Conservation (phyloP, 2,888 invertebrate species). For the Imbricaverruca yamaguchii region DNA sequence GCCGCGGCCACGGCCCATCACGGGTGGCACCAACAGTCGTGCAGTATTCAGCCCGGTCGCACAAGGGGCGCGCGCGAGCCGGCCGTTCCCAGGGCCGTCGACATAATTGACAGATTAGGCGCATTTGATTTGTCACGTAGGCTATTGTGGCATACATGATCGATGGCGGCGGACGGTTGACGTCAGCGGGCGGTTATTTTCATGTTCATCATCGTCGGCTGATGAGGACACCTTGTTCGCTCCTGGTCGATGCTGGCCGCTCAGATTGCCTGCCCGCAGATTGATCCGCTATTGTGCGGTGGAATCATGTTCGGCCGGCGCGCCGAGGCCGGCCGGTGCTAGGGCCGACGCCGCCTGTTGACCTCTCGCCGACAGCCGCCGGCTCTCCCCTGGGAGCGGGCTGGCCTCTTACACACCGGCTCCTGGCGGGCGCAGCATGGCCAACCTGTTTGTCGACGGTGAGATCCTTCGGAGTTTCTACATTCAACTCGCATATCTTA, state of each 20-base stretch:
- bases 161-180: not conserved
- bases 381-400: no score
- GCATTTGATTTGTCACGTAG: not conserved
- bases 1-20: not conserved
- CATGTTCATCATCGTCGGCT: slow-evolving; percentile 1
- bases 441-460: no score
- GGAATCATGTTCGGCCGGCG: not conserved
- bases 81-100: not conserved
- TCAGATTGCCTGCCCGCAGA: slow-evolving; percentile 7
- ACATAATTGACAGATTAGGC: slow-evolving; percentile 14
- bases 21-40: not conserved
- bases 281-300: slow-evolving; percentile 12
- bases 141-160: slow-evolving; percentile 7
- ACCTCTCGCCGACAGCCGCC: not conserved
- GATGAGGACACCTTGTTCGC: not conserved
- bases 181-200: not conserved
- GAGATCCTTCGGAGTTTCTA: no score
- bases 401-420: no score
- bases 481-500: no score
- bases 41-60: not conserved
- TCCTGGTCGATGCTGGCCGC: not conserved
- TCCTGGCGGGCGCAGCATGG: no score
- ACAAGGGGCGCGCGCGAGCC: not conserved
- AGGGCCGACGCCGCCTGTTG: not conserved
- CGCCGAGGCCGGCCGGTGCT: not conserved